These are phyloP conservation scores for Notolabrus celidotus DNA, from an alignment of 2,797 vertebrate genomes.

Conservation along the genomic window DNA sequence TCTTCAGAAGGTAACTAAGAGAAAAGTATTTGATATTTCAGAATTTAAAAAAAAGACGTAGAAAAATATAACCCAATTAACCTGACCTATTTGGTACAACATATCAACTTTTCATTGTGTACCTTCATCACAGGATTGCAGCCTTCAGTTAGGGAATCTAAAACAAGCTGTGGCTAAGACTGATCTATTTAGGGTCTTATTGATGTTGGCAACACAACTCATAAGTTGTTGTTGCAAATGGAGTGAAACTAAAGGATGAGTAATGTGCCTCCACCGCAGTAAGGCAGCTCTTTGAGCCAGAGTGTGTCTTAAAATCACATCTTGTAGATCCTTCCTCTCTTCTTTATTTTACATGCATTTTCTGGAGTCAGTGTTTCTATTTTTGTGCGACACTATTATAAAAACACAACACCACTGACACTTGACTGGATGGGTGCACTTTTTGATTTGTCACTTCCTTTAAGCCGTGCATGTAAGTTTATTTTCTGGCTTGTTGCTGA, in stretches of 20 bases:
- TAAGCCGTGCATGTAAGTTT: constrained; percentile 42
- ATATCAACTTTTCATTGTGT: background rate
- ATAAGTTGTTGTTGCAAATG: background rate
- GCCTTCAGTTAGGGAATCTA: background rate
- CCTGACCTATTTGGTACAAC: no score
- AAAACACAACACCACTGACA: constrained; percentile 1
- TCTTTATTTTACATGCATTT: constrained; percentile 1
- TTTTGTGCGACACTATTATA: constrained; percentile 12
- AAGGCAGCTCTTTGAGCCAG: constrained; percentile 5
- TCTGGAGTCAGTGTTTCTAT: background rate
- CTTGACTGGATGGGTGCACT: background rate
- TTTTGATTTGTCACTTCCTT: constrained; percentile 42
- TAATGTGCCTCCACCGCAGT: constrained; percentile 24
- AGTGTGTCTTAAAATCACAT: constrained; percentile 1
- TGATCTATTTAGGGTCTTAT: constrained; percentile 11
- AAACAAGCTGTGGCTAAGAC: constrained; percentile 6
- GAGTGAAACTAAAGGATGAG: constrained; percentile 39
- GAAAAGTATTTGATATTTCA: no score
- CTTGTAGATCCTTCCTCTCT: background rate
- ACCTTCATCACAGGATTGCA: no score
- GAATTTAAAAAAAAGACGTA: no score
- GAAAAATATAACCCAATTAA: no score
- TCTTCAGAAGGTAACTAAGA: no score
- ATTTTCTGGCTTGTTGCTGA: constrained; percentile 61
- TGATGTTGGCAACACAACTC: constrained; percentile 11